Base-by-base conservation (phyloP, 2,113 vertebrate species). In the Apodemus speciosus region DNA sequence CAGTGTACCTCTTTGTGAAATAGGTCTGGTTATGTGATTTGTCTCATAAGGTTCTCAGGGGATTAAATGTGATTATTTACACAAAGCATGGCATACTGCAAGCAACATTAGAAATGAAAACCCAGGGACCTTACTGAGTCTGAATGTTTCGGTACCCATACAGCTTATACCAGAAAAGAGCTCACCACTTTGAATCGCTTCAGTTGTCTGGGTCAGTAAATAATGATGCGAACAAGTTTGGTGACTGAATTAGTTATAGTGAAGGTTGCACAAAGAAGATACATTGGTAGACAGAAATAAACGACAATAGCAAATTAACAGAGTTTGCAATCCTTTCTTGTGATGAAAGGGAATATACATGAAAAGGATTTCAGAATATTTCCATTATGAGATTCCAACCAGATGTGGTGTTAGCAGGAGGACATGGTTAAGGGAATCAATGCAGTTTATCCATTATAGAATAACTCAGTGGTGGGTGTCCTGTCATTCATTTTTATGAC, bases 401-500 rank as follows among this genome's bases (percentile, higher is more conserved):
- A 25, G 21, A 58, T 9, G 35, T 25, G 85, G 32, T 35, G 35
- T 64, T 85, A 89, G 35, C 68, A 32, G 62, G 43, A 79, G 79
- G 64, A 27, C 64, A 80, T 51, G n/a, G 46, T 69, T 60, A 77
- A 76, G 16, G 27, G 49, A 86, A 81, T 64, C 75, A 83, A 86
- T 9, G 90, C 2, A 46, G 66, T 77, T 68, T 51, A 75, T 49
- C 15, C 43, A 66, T 0, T 51, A 69, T 30, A 6, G 16, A 71
- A 58, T 43, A 27, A 89, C 56, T 95, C 58, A 73, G 30, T 69
- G 46, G 69, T 15, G 49, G 84, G 79, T 43, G 71, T 23, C 64
- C 40, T 73, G 25, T 35, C 38, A 51, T 94, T 89, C 69, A 90
- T 85, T 94, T 93, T 76, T 86, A 83, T 92, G 84, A 73, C n/a